These are phyloP conservation scores for Drosophila neonasuta DNA, from an alignment of 2,888 invertebrate species.

Conservation along the genomic window DNA sequence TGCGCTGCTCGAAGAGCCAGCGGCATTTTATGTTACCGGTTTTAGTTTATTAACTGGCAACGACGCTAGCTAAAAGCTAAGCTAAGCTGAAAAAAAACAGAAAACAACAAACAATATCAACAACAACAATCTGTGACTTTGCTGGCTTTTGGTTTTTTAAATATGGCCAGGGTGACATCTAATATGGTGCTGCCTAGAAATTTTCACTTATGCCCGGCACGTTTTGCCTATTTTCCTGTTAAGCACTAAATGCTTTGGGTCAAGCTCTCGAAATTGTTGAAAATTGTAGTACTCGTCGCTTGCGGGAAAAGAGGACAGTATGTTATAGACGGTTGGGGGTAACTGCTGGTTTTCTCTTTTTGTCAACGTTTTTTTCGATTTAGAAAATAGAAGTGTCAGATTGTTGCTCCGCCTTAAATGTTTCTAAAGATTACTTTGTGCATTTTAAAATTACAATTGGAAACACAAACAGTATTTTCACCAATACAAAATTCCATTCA, in stretches of 20 bases:
- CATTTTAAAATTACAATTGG: not conserved
- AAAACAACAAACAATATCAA: conserved; percentile 23
- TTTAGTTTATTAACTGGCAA: conserved; percentile 71
- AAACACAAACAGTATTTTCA: not conserved
- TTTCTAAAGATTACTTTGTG: not conserved
- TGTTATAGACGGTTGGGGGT: conserved; percentile 20
- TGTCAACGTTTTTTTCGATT: conserved; percentile 14
- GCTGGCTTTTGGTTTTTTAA: conserved; percentile 50
- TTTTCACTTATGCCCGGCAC: conserved; percentile 74
- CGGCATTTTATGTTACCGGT: conserved; percentile 72
- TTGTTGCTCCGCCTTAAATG: not conserved
- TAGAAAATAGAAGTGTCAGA: not conserved
- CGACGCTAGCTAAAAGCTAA: conserved; percentile 8
- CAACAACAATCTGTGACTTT: conserved; percentile 56
- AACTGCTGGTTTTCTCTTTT: conserved; percentile 63
- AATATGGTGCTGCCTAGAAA: conserved; percentile 61
- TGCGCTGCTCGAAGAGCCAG: conserved; percentile 38
- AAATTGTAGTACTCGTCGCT: conserved; percentile 42
- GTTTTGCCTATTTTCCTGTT: conserved; percentile 72
- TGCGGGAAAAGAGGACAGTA: conserved; percentile 13
- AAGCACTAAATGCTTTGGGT: conserved; percentile 66
- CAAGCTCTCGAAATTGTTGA: conserved; percentile 61
- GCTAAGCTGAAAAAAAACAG: conserved; percentile 2
- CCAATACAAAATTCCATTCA: not conserved
- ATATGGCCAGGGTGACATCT: conserved; percentile 67